Conservation (phyloP, 1,140 invertebrate species). For the Caerostris extrusa region DNA sequence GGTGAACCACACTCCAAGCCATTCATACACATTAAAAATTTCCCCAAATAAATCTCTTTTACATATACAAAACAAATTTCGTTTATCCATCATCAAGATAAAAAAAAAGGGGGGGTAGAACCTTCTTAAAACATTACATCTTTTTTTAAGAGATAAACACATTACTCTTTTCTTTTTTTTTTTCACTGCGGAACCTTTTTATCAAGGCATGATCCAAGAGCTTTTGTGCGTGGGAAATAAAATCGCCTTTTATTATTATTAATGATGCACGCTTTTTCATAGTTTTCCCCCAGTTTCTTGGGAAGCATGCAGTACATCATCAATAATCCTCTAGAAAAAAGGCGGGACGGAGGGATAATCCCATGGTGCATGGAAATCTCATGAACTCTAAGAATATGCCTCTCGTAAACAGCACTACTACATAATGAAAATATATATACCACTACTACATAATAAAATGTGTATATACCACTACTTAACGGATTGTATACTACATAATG, state of each 20-base stretch:
- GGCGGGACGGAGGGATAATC: constrained; percentile 14
- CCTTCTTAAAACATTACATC: background rate
- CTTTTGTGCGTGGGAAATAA: background rate
- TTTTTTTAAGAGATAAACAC: background rate
- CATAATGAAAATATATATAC: too few relatives aligned
- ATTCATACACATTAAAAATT: constrained; percentile 1
- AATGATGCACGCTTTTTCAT: constrained; percentile 33
- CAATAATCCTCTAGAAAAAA: constrained; percentile 25
- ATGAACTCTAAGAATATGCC: background rate
- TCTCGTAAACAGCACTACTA: too few relatives aligned
- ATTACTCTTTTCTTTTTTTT: background rate
- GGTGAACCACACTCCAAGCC: background rate
- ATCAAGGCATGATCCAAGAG: background rate
- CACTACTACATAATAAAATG: too few relatives aligned
- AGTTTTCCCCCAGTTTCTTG: background rate
- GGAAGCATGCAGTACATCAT: background rate
- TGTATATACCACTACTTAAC: too few relatives aligned
- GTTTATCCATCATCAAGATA: background rate
- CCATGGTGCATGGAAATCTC: background rate
- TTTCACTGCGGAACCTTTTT: background rate
- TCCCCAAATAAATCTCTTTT: background rate
- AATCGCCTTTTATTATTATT: constrained; percentile 51
- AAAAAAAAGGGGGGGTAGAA: background rate
- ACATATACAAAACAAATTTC: background rate
- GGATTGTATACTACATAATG: too few relatives aligned